A percentile compares a stretch with the other conserved stretches of the same genome.
phyloP scores from a whole-genome alignment of 2,113 vertebrate species.

The Pardalotus punctatus region DNA sequence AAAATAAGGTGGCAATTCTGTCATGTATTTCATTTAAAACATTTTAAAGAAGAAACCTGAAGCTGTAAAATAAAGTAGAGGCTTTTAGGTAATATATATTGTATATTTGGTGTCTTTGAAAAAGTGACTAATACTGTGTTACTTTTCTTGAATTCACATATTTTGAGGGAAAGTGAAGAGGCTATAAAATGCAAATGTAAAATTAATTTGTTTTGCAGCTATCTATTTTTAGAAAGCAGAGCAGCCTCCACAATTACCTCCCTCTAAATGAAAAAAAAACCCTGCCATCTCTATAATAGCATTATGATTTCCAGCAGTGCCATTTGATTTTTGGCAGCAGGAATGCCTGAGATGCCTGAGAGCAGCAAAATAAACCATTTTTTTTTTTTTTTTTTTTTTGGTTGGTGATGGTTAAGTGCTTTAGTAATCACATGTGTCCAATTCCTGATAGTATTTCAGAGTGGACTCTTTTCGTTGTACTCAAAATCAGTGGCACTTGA shows the following conservation, averaged over 20 bases:
- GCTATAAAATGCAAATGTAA: not conserved
- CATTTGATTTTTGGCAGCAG: not conserved
- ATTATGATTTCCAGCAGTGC: not conserved
- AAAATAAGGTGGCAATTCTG: not conserved
- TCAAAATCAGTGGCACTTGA: not conserved
- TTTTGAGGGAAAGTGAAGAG: not conserved
- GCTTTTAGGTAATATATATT: not conserved
- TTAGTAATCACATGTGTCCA: not conserved
- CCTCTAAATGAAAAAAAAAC: not conserved
- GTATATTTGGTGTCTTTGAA: not conserved
- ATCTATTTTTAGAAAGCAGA: constrained; percentile 19
- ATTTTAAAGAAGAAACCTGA: not conserved
- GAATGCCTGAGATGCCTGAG: not conserved
- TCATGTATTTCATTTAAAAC: not conserved
- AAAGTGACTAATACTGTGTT: not conserved
- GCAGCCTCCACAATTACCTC: not conserved
- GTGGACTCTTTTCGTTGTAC: accelerated
- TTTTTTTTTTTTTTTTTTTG: not conserved
- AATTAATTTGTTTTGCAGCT: constrained; percentile 10
- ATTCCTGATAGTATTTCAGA: not conserved
- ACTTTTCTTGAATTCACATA: not conserved
- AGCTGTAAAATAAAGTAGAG: not conserved
- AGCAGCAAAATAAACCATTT: not conserved
- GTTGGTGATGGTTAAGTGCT: not conserved
- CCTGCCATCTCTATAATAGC: not conserved